Percentiles rank a stretch among this genome's conserved stretches.
Evolutionary conservation across 2,113 vertebrate genomes (phyloP).

Genomic region (Cololabis saira): DNA sequence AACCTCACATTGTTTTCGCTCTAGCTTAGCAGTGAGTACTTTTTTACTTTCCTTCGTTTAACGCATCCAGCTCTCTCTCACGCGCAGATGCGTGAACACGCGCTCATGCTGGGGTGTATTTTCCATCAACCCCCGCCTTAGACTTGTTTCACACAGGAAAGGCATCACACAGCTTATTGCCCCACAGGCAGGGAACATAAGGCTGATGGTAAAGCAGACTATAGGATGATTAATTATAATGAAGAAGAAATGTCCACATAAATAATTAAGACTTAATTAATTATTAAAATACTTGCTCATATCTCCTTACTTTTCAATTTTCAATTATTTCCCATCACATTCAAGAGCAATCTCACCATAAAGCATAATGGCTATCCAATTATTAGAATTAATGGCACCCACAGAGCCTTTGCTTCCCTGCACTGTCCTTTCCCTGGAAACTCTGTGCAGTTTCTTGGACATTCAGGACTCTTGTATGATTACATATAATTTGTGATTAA

Average conservation of each 20-base stretch:
- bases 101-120: slow-evolving; percentile 18
- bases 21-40: background rate
- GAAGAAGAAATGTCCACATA: slow-evolving; percentile 27
- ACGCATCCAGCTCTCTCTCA: slow-evolving; percentile 11
- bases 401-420: slow-evolving; percentile 10
- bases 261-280: slow-evolving; percentile 60
- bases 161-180: slow-evolving; percentile 18
- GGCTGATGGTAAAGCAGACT: slow-evolving; percentile 29
- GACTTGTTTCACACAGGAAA: slow-evolving; percentile 15
- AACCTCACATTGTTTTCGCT: slow-evolving; percentile 16
- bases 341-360: slow-evolving; percentile 28
- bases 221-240: slow-evolving; percentile 62
- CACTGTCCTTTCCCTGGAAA: background rate
- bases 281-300: slow-evolving; percentile 52
- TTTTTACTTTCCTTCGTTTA: slow-evolving; percentile 10
- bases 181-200: slow-evolving; percentile 29
- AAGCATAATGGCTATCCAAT: slow-evolving; percentile 53
- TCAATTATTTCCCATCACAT: slow-evolving; percentile 50
- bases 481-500: slow-evolving; percentile 5
- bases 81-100: background rate
- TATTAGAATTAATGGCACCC: slow-evolving; percentile 43
- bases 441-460: background rate
- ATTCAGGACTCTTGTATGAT: background rate
- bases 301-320: slow-evolving; percentile 43
- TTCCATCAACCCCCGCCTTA: slow-evolving; percentile 23